A percentile compares a stretch with the other conserved stretches of the same genome.
Conservation (phyloP, 2,113 vertebrate species). For the Myiozetetes cayanensis region DNA sequence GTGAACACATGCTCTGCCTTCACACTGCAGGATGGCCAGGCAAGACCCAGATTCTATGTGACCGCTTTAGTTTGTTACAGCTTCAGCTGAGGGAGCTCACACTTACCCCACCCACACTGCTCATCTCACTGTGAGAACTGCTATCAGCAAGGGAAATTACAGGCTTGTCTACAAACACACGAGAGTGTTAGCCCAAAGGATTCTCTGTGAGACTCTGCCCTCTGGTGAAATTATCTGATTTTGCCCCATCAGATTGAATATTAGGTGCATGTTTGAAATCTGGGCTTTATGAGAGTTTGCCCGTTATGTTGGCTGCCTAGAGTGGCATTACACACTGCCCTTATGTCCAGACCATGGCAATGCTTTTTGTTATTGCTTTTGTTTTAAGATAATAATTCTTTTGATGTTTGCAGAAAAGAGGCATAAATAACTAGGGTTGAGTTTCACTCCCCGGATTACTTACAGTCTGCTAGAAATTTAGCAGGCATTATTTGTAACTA, state of each 20-base stretch:
- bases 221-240: not conserved
- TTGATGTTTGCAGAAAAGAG: not conserved
- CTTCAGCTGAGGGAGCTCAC: not conserved
- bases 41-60: not conserved
- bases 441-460: not conserved
- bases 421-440: not conserved
- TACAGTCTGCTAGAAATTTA: not conserved
- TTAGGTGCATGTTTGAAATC: not conserved
- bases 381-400: not conserved
- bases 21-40: not conserved
- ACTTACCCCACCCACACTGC: rapidly evolving
- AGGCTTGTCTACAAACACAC: not conserved
- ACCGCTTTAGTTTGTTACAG: not conserved
- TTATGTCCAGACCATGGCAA: not conserved
- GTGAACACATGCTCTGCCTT: rapidly evolving
- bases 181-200: not conserved
- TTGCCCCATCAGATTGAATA: not conserved
- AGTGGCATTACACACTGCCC: not conserved
- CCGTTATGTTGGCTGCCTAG: not conserved
- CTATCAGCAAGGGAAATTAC: not conserved
- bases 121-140: not conserved
- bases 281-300: not conserved
- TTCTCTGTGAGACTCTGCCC: not conserved
- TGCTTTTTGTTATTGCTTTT: not conserved
- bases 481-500: slow-evolving; percentile 9